Percentiles rank a stretch among this genome's conserved stretches.
These are phyloP conservation scores for Phyllostomus discolor DNA, from an alignment of 2,113 vertebrate species.

Conservation along the genomic window DNA sequence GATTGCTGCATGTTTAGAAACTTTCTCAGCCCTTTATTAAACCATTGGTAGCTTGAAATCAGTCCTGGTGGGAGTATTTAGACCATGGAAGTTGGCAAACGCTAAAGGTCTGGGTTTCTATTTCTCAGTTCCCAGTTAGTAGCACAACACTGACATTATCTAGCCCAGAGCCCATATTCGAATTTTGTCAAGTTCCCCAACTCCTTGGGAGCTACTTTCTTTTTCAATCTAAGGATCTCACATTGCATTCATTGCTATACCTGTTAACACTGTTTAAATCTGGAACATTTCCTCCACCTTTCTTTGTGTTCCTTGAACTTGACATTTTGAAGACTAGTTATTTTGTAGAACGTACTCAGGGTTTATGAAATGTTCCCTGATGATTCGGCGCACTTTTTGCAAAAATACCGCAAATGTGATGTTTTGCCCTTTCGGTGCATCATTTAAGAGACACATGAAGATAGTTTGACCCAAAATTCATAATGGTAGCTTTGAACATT, in stretches of 20 bases:
- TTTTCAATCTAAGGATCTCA: not conserved
- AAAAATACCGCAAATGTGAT: not conserved
- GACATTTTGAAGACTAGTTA: not conserved
- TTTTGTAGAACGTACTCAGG: not conserved
- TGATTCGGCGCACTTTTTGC: not conserved
- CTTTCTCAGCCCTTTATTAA: not conserved
- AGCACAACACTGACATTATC: not conserved
- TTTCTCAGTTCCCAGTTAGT: not conserved
- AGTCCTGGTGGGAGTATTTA: not conserved
- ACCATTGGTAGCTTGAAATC: not conserved
- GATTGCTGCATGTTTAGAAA: not conserved
- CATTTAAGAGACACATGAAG: not conserved
- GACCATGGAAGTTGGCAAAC: not conserved
- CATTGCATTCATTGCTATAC: not conserved
- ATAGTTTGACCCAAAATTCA: not conserved
- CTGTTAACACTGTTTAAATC: not conserved
- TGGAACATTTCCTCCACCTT: not conserved
- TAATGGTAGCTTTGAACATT: not conserved
- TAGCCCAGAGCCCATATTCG: not conserved
- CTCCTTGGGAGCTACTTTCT: not conserved
- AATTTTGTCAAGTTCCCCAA: not conserved
- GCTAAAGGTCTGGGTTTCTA: not conserved
- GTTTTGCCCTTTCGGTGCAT: not conserved
- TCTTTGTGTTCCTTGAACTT: not conserved
- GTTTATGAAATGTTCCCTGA: not conserved